Evolutionary conservation across 2,888 invertebrate genomes (phyloP).

Genomic region (Smittia aterrima): DNA sequence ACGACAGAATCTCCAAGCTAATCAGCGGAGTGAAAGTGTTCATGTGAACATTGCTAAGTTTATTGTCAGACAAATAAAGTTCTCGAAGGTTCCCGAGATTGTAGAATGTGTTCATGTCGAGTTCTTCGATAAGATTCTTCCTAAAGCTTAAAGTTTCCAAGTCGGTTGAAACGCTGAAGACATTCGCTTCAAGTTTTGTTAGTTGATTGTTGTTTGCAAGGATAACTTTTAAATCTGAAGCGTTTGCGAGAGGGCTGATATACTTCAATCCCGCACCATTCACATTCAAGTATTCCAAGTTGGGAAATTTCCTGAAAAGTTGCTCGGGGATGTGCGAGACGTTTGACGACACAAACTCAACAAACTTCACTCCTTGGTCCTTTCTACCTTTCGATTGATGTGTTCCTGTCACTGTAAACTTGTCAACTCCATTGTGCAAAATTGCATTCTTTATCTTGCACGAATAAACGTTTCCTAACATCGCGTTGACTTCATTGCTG

Average conservation of each 20-base stretch:
- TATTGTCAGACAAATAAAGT: slow-evolving; percentile 23
- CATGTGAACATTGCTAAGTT: slow-evolving; percentile 4
- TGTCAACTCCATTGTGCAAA: slow-evolving; percentile 18
- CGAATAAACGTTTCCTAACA: slow-evolving; percentile 29
- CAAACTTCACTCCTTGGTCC: slow-evolving; percentile 22
- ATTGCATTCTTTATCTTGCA: slow-evolving; percentile 32
- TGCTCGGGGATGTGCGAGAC: slow-evolving; percentile 23
- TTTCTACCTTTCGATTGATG: slow-evolving; percentile 24
- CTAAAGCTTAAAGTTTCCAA: slow-evolving; percentile 20
- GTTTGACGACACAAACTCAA: slow-evolving; percentile 22
- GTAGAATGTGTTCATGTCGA: slow-evolving; percentile 11
- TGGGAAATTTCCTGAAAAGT: slow-evolving; percentile 20
- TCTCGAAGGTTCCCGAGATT: slow-evolving; percentile 9
- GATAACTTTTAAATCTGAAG: slow-evolving; percentile 6
- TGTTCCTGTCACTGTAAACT: slow-evolving; percentile 10
- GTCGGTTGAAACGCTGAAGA: not conserved
- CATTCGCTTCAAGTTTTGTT: not conserved
- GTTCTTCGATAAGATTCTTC: slow-evolving; percentile 10
- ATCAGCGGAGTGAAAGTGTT: slow-evolving; percentile 21
- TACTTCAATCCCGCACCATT: not conserved
- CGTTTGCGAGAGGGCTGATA: not conserved
- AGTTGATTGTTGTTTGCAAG: slow-evolving; percentile 20
- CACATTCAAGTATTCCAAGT: slow-evolving; percentile 22
- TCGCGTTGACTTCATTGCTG: not conserved
- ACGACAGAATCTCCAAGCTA: slow-evolving; percentile 11